Evolutionary conservation across 2,797 vertebrate genomes (phyloP).

Genomic region (Geotrypetes seraphini): DNA sequence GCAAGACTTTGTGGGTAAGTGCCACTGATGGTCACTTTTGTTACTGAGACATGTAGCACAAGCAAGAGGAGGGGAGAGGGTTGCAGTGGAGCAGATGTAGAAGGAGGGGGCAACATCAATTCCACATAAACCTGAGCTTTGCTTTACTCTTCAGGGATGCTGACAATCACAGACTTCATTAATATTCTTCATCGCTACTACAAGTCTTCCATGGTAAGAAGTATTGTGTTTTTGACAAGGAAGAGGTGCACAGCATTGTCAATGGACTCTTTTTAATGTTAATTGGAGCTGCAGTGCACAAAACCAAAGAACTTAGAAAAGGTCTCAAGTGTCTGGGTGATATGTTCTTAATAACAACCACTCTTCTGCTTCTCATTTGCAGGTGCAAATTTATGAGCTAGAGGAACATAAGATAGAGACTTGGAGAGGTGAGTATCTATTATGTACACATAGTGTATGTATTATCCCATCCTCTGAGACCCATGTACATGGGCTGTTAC

Average conservation of each 20-base stretch:
- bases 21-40: no score
- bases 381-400: conserved; percentile 97
- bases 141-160: conserved; percentile 69
- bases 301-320: not conserved
- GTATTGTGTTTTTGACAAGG: no score
- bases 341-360: not conserved
- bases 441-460: no score
- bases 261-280: no score
- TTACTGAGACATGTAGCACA: no score
- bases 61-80: not conserved
- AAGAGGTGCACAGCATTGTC: no score
- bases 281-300: no score
- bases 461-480: no score
- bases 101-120: no score
- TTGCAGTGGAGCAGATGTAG: no score
- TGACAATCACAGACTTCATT: conserved; percentile 97
- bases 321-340: not conserved
- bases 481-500: no score
- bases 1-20: conserved; percentile 92
- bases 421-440: conserved; percentile 76
- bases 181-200: conserved; percentile 96
- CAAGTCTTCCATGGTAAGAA: conserved; percentile 93
- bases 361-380: conserved; percentile 6
- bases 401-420: conserved; percentile 98
- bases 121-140: no score